These are phyloP conservation scores for Aleiodes testaceus DNA, from an alignment of 2,888 invertebrate species.

Conservation along the genomic window DNA sequence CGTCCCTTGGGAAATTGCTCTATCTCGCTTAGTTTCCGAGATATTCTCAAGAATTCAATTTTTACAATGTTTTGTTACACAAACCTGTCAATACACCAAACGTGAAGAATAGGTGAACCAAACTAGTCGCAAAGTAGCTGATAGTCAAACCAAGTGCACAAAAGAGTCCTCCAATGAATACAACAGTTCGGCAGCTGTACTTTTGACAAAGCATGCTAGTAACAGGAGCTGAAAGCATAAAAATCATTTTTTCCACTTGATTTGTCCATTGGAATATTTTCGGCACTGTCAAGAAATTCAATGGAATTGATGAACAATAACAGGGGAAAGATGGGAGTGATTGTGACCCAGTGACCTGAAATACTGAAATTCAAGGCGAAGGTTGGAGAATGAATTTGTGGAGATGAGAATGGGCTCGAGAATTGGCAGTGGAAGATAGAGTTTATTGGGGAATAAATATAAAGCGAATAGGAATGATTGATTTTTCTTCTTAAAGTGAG, in stretches of 20 bases:
- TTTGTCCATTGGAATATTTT: not conserved
- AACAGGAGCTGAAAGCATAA: slow-evolving; percentile 77
- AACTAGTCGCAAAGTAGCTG: slow-evolving; percentile 81
- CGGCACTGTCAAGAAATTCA: no score
- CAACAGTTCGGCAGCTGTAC: slow-evolving; percentile 79
- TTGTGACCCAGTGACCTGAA: slow-evolving; percentile 22
- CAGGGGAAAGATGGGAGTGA: not conserved
- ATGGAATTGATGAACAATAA: not conserved
- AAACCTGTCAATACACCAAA: slow-evolving; percentile 83
- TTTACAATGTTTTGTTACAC: no score
- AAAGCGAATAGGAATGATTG: no score
- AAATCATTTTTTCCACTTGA: slow-evolving; percentile 40
- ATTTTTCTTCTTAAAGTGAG: no score
- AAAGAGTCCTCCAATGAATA: slow-evolving; percentile 82
- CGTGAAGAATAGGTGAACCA: slow-evolving; percentile 81
- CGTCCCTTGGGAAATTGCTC: no score
- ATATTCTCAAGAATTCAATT: no score
- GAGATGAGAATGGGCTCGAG: no score
- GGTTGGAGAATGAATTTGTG: not conserved
- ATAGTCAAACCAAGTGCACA: slow-evolving; percentile 81
- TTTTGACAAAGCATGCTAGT: slow-evolving; percentile 83
- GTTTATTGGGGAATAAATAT: no score
- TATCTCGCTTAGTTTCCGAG: no score
- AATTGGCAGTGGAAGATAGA: no score
- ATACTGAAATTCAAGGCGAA: not conserved